Conservation (phyloP, 2,888 invertebrate genomes). For the Pseudolycoriella hygida region DNA sequence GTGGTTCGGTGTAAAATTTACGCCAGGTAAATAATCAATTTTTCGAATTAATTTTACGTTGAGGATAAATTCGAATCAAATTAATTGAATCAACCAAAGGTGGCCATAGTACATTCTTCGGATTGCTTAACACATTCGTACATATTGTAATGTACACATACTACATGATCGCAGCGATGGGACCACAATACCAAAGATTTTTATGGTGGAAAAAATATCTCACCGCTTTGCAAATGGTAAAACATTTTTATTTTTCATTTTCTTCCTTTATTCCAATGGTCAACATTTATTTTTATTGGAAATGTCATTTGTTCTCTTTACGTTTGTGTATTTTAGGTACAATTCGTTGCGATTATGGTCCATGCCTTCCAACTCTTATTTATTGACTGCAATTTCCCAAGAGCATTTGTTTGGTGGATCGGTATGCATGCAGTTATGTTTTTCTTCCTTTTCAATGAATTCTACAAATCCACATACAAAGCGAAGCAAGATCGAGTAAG, state of each 20-base stretch:
- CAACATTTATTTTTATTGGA: background rate
- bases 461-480: constrained; percentile 70
- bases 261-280: background rate
- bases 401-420: constrained; percentile 91
- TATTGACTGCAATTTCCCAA: constrained; percentile 82
- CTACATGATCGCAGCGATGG: constrained; percentile 80
- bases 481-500: constrained; percentile 23
- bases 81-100: constrained; percentile 33
- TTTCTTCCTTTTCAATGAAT: constrained; percentile 87
- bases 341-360: constrained; percentile 77
- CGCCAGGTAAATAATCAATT: constrained; percentile 44
- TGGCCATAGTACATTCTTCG: constrained; percentile 93
- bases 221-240: constrained; percentile 80
- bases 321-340: constrained; percentile 38
- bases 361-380: constrained; percentile 87
- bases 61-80: too few species aligned
- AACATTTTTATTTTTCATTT: constrained; percentile 9
- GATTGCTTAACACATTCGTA: constrained; percentile 87
- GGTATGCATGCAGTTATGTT: constrained; percentile 91
- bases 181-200: constrained; percentile 68
- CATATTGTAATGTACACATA: constrained; percentile 94
- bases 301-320: constrained; percentile 1
- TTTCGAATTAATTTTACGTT: too few species aligned
- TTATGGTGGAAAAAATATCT: constrained; percentile 95
- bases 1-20: constrained; percentile 94